Evolutionary conservation across 2,797 vertebrate genomes (phyloP), one percentile per base, ranked within the genome.

Genomic region (Takifugu ocellatus): DNA sequence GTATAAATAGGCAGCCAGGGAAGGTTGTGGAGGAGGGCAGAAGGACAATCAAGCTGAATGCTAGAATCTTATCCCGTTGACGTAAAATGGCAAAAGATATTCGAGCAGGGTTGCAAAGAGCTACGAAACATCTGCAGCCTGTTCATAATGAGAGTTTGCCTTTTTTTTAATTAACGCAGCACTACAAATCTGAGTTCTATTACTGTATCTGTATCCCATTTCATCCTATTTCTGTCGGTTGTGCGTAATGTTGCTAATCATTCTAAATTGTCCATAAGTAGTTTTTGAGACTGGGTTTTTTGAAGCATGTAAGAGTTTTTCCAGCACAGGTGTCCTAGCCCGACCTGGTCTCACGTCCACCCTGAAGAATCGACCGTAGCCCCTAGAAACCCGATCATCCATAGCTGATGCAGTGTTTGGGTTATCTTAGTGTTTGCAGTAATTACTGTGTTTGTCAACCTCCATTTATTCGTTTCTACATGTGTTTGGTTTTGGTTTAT

Each of bases 11-110:
- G 29, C 5, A 2, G 10, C 25, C 14, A 25, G 27, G 21, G 17
- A 27, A 39, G 67, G 26, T 53, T 58, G 16, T 9, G 9, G 50
- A 17, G 21, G 27, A 24, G 31, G 11, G 3, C 17, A 12, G 57
- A 51, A 59, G 49, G 55, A 73, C 59, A 74, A 74, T 75, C 67
- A 61, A 53, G 63, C 63, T 59, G 54, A 49, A 15, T 17, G 72
- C 49, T 53, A 29, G 56, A 63, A 51, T 51, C 49, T 55, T 63
- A 21, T 70, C 51, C 48, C 68, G 66, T 59, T 59, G 62, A 39
- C 51, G 56, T 61, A 45, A 63, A 33, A 57, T 39, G 50, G 56
- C 51, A 61, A 56, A 49, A 69, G 57, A 64, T 65, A 72, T 56
- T 51, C 47, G 63, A 74, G 26, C 15, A 24, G 54, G 49, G 57